Evolutionary conservation across 1,140 invertebrate genomes (phyloP), one percentile per base, ranked within the genome.

Genomic region (Drosophila equinoxialis): DNA sequence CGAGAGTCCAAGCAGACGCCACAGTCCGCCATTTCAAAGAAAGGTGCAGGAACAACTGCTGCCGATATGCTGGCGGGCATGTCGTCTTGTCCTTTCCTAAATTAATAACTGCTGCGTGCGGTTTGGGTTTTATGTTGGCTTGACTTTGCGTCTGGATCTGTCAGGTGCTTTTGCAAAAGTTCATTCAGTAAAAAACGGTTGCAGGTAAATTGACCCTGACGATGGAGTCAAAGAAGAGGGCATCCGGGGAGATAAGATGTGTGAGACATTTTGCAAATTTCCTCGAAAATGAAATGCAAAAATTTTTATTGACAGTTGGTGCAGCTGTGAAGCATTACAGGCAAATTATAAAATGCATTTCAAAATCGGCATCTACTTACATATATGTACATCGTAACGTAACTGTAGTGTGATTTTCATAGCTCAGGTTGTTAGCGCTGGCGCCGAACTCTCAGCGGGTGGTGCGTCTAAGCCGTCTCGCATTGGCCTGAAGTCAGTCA

Each of bases 81-180:
- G 23, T 83, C 62, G 67, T 10, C 45, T 65, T 57, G 48, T 68
- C 65, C 65, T 41, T 42, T 81, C 65, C 68, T 45, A 81, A 84
- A 81, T 80, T 90, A 80, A 83, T 87, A 90, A 87, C 79, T 89
- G 41, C 75, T 67, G 48, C 75, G 68, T 90, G 82, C 77, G 82
- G 82, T 79, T 35, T 59, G 33, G 57, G 33, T 59, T 39, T 59
- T 59, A 30, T 3, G 57, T 39, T 51, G 45, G 20, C 17, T 48
- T 48, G 45, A 13, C 45, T 59, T 59, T 35, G 33, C 30, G 33
- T 59, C 35, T 71, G 57, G 59, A 48, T 68, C 65, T 74, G 71
- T 82, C 87, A 90, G 81, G 75, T 90, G 87, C 68, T 79, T 79
- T 83, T 68, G 55, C 45, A 39, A 73, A 59, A 74, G 58, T 57